Evolutionary conservation across 2,113 vertebrate species (phyloP), one percentile per base, ranked within the genome.

Genomic region (Elephas maximus): DNA sequence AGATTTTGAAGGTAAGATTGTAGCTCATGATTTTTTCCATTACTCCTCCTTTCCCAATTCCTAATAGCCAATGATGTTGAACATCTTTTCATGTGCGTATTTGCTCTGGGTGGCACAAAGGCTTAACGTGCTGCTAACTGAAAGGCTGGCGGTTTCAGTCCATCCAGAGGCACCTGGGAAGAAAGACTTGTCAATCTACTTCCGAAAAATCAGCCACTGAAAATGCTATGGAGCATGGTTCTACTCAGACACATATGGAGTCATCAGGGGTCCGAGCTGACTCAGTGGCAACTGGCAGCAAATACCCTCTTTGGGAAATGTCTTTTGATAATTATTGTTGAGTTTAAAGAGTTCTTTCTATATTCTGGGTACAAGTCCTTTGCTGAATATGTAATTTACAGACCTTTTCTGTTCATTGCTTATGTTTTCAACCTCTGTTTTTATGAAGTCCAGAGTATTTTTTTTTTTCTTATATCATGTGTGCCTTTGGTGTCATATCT

Each of bases 381-480:
- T 63, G 8, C 88, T 71, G 62, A n/a, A 65, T 94, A 7, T 93
- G 15, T 76, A 26, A 48, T 88, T 94, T 83, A 26, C 51, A 94
- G 37, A 33, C 63, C 67, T 82, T 57, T 45, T 87, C 26, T 62
- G 4, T 41, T 7, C 1, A 0, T 63, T 21, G 62, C 7, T 69
- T 91, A 20, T 67, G 14, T 33, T 80, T 86, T 74, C 12, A 90
- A 77, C 33, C 30, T 86, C 51, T 28, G 4, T 88, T 91, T 91
- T 77, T 53, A 57, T 57, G 53, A 57, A 57, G 53, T 14, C 53
- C 15, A 15, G 53, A 57, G 12, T 57, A 57, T 48, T 48, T 48
- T 48, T 48, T 48, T 48, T 48, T 48, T 48, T 48, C 10, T 48
- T 48, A 9, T 48, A 3, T 48, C 48, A 48, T 48, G 48, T 48